Evolutionary conservation across 2,113 vertebrate species (phyloP).

Genomic region (Xiphophorus maculatus): DNA sequence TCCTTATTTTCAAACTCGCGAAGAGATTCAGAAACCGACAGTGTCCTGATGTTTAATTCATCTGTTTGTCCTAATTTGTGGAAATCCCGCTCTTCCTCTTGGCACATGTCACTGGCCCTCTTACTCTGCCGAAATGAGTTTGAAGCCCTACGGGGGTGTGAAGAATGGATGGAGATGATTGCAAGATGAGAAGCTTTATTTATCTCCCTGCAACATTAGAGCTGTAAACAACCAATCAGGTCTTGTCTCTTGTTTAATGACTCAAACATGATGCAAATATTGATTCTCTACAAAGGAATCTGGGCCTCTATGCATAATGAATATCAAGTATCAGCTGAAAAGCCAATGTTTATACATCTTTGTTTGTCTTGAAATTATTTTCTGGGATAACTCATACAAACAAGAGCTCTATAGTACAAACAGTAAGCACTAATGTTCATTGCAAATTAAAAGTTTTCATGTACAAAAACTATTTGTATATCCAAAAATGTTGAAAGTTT

Average conservation of each 20-base stretch:
- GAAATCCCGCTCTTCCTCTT: slow-evolving; percentile 16
- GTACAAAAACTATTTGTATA: no score
- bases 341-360: slow-evolving; percentile 1
- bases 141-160: neutral
- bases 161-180: neutral
- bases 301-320: slow-evolving; percentile 40
- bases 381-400: slow-evolving; percentile 1
- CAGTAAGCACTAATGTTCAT: neutral
- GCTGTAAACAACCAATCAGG: slow-evolving; percentile 37
- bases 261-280: slow-evolving; percentile 53
- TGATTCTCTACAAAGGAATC: slow-evolving; percentile 39
- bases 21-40: neutral
- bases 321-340: slow-evolving; percentile 7
- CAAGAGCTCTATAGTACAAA: neutral
- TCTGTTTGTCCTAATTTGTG: slow-evolving; percentile 51
- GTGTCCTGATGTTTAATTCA: slow-evolving; percentile 58
- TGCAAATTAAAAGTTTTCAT: neutral
- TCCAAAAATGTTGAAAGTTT: no score
- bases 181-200: slow-evolving; percentile 16
- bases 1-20: neutral
- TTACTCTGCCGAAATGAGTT: neutral
- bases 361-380: slow-evolving; percentile 2
- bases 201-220: neutral
- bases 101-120: neutral
- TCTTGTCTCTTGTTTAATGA: slow-evolving; percentile 48